Conservation (phyloP, 2,888 invertebrate genomes). For the Himalopsyche tibetana region DNA sequence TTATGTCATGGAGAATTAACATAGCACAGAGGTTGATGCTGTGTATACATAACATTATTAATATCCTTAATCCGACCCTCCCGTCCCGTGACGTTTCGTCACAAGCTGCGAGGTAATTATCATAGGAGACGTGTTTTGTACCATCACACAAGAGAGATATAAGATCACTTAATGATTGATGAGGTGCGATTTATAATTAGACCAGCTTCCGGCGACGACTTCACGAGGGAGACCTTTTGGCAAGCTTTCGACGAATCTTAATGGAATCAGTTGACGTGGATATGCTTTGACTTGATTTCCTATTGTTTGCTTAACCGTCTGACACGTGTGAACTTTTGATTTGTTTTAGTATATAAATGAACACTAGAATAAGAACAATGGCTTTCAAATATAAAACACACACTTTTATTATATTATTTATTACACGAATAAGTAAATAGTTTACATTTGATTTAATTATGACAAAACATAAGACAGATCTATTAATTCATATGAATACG, state of each 20-base stretch:
- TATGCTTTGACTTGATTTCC: neutral
- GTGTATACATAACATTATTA: too few relatives aligned
- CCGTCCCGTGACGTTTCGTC: neutral
- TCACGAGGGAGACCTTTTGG: slow-evolving; percentile 23
- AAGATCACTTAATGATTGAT: slow-evolving; percentile 70
- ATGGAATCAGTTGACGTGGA: neutral
- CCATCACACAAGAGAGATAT: slow-evolving; percentile 14
- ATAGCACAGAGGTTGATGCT: too few relatives aligned
- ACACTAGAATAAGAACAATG: too few relatives aligned
- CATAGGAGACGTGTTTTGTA: slow-evolving; percentile 20
- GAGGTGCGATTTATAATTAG: slow-evolving; percentile 74
- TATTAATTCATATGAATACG: too few relatives aligned
- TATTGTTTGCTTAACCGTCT: neutral
- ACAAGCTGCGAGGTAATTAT: slow-evolving; percentile 8
- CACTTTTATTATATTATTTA: too few relatives aligned
- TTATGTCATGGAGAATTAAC: too few relatives aligned
- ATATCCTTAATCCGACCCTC: neutral
- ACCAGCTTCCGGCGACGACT: slow-evolving; percentile 58
- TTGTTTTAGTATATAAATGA: neutral
- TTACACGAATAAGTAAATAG: too few relatives aligned
- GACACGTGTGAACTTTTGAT: neutral
- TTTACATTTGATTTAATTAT: too few relatives aligned
- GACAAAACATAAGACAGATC: too few relatives aligned
- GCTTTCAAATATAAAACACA: too few relatives aligned
- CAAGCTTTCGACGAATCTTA: slow-evolving; percentile 10